These are phyloP conservation scores for Parazoanthus atlanticus DNA, from an alignment of 92 coral and sea anemone genomes.

Conservation along the genomic window DNA sequence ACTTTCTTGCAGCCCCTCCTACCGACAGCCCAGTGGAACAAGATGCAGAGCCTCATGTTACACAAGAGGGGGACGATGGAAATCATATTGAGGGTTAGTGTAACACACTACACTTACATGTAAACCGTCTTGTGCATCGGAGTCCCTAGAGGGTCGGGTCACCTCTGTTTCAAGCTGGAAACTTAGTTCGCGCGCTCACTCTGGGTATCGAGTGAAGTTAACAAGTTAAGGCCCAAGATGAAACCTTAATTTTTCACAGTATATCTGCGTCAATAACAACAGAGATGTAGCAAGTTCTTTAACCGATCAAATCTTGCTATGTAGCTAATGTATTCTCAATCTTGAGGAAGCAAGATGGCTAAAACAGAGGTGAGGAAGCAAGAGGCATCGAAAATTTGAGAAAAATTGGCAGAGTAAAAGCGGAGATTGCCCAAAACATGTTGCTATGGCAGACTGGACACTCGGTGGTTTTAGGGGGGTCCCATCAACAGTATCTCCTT, in stretches of 20 bases:
- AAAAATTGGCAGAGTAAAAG: not conserved
- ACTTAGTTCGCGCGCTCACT: slow-evolving; percentile 6
- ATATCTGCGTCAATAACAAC: slow-evolving; percentile 24
- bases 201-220: not conserved
- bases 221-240: not conserved
- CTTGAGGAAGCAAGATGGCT: not conserved
- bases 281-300: not conserved
- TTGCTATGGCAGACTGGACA: slow-evolving; percentile 6
- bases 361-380: not conserved
- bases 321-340: slow-evolving; percentile 5
- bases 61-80: slow-evolving; percentile 96
- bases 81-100: slow-evolving; percentile 83
- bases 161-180: slow-evolving; percentile 19
- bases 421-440: slow-evolving; percentile 1
- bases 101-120: too few relatives aligned
- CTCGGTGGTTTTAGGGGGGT: not conserved
- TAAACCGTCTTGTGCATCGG: not conserved
- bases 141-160: too few relatives aligned
- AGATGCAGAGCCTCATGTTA: slow-evolving; percentile 74
- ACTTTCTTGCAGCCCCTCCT: slow-evolving; percentile 49
- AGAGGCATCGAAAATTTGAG: not conserved
- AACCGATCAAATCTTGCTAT: slow-evolving; percentile 17
- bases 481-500: too few relatives aligned
- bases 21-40: slow-evolving; percentile 59
- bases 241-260: not conserved